Percentiles rank a stretch among this genome's conserved stretches.
Conservation (phyloP, 2,888 invertebrate genomes). For the Abrostola tripartita region DNA sequence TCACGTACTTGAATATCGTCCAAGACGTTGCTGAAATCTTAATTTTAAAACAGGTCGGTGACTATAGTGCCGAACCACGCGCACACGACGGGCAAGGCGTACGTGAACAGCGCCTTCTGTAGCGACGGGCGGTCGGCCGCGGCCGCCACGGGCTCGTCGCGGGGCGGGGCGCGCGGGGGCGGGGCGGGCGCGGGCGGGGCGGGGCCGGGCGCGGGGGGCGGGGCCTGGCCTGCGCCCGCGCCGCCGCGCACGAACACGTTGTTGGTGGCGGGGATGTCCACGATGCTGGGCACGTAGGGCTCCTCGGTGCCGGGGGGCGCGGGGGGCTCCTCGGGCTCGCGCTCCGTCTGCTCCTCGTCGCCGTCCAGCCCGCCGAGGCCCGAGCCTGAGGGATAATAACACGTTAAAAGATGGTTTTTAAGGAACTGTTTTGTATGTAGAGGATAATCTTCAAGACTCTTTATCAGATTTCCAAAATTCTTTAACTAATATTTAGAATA, state of each 20-base stretch:
- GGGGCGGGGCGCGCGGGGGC: conserved; percentile 89
- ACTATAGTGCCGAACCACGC: conserved; percentile 95
- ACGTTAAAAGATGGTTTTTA: background rate
- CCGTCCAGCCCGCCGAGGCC: conserved; percentile 67
- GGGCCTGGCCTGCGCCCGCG: conserved; percentile 24
- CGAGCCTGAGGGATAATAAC: conserved; percentile 65
- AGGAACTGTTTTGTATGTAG: background rate
- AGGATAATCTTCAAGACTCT: no score
- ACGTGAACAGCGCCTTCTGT: conserved; percentile 90
- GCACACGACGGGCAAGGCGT: conserved; percentile 94
- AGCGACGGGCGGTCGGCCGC: conserved; percentile 88
- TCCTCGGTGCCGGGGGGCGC: conserved; percentile 59
- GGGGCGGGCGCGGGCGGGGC: conserved; percentile 77
- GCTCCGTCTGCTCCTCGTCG: conserved; percentile 63
- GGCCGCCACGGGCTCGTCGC: conserved; percentile 93
- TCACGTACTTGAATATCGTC: conserved; percentile 11
- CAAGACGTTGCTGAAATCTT: background rate
- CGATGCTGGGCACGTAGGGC: conserved; percentile 70
- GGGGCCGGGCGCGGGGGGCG: conserved; percentile 37
- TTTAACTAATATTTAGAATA: no score
- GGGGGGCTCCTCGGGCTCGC: conserved; percentile 50
- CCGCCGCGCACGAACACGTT: conserved; percentile 68
- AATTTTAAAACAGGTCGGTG: conserved; percentile 93
- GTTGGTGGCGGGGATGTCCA: conserved; percentile 67
- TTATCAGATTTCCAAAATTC: no score